Evolutionary conservation across 1,140 invertebrate species (phyloP).

Genomic region (Periplaneta americana): DNA sequence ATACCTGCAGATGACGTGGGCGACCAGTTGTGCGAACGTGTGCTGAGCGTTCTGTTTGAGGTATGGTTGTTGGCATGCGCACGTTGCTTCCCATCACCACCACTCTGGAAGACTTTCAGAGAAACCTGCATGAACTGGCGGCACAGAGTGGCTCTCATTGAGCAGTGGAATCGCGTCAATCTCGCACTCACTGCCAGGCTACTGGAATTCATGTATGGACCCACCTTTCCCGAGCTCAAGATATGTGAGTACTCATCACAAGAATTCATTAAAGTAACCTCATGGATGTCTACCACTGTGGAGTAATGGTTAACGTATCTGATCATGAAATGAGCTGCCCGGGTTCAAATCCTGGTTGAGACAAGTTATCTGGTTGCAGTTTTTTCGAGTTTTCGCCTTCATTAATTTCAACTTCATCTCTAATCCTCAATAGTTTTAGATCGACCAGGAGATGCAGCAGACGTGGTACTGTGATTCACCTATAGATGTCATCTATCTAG

Average conservation of each 20-base stretch:
- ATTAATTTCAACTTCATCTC: too few relatives aligned
- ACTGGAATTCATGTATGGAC: conserved; percentile 84
- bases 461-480: too few relatives aligned
- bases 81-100: conserved; percentile 86
- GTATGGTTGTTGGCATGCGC: conserved; percentile 91
- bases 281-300: too few relatives aligned
- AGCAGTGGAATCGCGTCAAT: conserved; percentile 94
- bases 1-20: conserved; percentile 73
- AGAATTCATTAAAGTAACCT: too few relatives aligned
- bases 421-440: too few relatives aligned
- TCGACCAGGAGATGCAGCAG: too few relatives aligned
- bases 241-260: conserved; percentile 72
- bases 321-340: too few relatives aligned
- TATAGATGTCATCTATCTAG: too few relatives aligned
- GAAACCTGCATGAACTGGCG: conserved; percentile 91
- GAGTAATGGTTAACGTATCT: too few relatives aligned
- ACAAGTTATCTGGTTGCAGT: too few relatives aligned
- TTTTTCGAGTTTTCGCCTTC: too few relatives aligned
- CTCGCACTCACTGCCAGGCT: conserved; percentile 79
- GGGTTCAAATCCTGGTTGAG: too few relatives aligned
- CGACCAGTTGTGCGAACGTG: conserved; percentile 89
- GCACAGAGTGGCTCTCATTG: conserved; percentile 84
- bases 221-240: conserved; percentile 78
- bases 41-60: conserved; percentile 90
- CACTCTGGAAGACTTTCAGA: conserved; percentile 91